Evolutionary conservation across 2,797 vertebrate species (phyloP), one percentile per base, ranked within the genome.

Genomic region (Phataginus tetradactyla): DNA sequence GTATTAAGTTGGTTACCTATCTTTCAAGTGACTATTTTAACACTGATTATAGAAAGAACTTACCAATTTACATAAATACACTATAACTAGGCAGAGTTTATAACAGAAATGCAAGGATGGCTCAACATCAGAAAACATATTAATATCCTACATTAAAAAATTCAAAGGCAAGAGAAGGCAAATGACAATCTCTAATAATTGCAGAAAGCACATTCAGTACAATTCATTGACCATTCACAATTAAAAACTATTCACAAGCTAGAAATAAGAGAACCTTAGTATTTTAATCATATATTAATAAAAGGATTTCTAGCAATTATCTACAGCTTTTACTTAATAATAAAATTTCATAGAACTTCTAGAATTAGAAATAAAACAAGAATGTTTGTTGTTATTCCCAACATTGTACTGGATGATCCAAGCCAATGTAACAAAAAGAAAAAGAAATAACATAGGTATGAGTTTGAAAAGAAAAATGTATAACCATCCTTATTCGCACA

Each of bases 61-160:
- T n/a, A 72, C 32, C 29, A 90, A 68, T 32, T 18, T 20, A 72
- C 10, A 64, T 49, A 83, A 75, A n/a, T 20, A 72, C 23, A 69
- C 37, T 25, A 0, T 51, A 17, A 79, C 37, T 66, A 75, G 23
- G 5, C 8, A 90, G 21, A 5, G 14, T 79, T 90, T 86, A 86
- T 81, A 45, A 25, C 49, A 84, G 69, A 92, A 92, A 92, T 80
- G 21, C 32, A 94, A 94, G 80, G 77, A 79, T 29, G n/a, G 75
- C n/a, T 90, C 74, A 64, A 63, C 4, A 63, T 74, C 57, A 86
- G 32, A 87, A 92, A 94, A 86, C 21, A 78, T 5, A 81, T 7
- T 68, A n/a, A 64, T 49, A 81, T 9, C 68, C 12, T 13, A 42
- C 1, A 32, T 75, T 55, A 39, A 81, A 78, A 89, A 79, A 84